A percentile compares a stretch with the other conserved stretches of the same genome.
These are phyloP conservation scores for Rana temporaria DNA, from an alignment of 2,113 vertebrate genomes.

Conservation along the genomic window DNA sequence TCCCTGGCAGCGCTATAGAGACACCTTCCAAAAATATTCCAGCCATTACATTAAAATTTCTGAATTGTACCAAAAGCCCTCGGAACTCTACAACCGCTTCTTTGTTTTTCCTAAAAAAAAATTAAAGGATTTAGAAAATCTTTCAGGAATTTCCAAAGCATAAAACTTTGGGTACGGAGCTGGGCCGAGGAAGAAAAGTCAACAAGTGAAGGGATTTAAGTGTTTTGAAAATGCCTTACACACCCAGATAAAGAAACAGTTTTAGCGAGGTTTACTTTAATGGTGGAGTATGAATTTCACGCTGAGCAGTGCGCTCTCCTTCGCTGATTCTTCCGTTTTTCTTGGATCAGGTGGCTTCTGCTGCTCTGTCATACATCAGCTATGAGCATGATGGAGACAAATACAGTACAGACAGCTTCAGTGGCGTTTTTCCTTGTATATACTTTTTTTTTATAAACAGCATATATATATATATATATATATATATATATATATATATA, in stretches of 20 bases:
- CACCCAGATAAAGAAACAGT: conserved; percentile 55
- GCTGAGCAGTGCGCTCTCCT: conserved; percentile 18
- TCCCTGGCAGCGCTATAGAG: conserved; percentile 13
- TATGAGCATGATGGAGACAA: conserved; percentile 26
- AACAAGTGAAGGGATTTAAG: conserved; percentile 52
- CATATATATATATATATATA: too few relatives aligned
- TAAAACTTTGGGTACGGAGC: conserved; percentile 48
- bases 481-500: too few relatives aligned
- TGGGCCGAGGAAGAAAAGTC: conserved; percentile 49
- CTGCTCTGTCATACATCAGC: conserved; percentile 11
- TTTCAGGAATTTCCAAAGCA: conserved; percentile 56
- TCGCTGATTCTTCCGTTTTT: conserved; percentile 45
- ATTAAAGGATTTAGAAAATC: conserved; percentile 57
- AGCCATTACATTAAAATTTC: conserved; percentile 41
- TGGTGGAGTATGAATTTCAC: conserved; percentile 48
- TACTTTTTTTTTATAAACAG: too few relatives aligned
- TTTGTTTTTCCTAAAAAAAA: conserved; percentile 53
- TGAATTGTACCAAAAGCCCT: conserved; percentile 40
- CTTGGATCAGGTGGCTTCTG: conserved; percentile 42
- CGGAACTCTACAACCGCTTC: conserved; percentile 31
- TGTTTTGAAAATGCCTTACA: conserved; percentile 53
- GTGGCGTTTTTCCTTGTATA: background rate
- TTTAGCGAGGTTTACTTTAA: conserved; percentile 51
- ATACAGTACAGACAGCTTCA: background rate
- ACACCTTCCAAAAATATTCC: conserved; percentile 39